Evolutionary conservation across 1,140 invertebrate species (phyloP).

Genomic region (Drosophila teissieri): DNA sequence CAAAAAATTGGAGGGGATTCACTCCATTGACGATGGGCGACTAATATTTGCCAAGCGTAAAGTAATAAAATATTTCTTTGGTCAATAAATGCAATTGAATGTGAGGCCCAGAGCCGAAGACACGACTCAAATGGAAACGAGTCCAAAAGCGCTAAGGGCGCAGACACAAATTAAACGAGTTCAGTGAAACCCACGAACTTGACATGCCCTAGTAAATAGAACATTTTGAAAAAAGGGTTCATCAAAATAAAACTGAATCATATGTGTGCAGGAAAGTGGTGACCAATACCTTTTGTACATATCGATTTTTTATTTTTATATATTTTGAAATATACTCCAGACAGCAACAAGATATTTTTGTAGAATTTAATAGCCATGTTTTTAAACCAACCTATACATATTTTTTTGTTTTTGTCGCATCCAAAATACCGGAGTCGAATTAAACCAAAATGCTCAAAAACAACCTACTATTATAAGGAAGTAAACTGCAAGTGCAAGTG

Average conservation of each 20-base stretch:
- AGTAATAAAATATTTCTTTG: slow-evolving; percentile 78
- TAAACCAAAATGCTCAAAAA: too few relatives aligned
- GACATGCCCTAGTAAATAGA: slow-evolving; percentile 3
- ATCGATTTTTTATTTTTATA: too few relatives aligned
- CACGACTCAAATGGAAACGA: slow-evolving; percentile 22
- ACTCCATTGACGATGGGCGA: slow-evolving; percentile 50
- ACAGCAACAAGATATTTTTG: too few relatives aligned
- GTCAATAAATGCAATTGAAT: slow-evolving; percentile 77
- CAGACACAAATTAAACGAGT: slow-evolving; percentile 27
- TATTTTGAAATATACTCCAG: too few relatives aligned
- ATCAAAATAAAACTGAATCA: not conserved
- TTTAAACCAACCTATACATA: too few relatives aligned
- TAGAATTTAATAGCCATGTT: too few relatives aligned
- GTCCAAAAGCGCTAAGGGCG: not conserved
- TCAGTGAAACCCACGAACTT: not conserved
- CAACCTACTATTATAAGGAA: too few relatives aligned
- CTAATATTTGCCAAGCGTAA: slow-evolving; percentile 79
- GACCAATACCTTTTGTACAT: too few relatives aligned
- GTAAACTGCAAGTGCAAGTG: not conserved
- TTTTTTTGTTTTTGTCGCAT: too few relatives aligned
- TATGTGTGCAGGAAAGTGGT: too few relatives aligned
- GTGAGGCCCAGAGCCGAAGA: slow-evolving; percentile 41
- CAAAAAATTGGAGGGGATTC: slow-evolving; percentile 5
- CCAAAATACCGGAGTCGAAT: too few relatives aligned
- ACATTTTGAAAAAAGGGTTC: not conserved